These are phyloP conservation scores for Diabrotica undecimpunctata DNA, from an alignment of 1,140 invertebrate genomes.

Conservation along the genomic window DNA sequence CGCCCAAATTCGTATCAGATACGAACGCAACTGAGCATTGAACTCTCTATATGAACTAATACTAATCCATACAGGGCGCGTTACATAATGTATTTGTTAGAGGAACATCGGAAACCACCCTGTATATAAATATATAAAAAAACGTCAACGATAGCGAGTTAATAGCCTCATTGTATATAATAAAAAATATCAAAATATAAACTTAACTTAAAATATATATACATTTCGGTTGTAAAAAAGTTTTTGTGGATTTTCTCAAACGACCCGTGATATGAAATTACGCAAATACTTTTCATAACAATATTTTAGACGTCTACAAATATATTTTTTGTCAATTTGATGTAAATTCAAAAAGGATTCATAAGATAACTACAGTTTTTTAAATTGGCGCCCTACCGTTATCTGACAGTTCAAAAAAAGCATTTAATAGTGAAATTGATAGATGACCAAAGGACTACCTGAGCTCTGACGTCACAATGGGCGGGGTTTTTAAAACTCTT, in stretches of 20 bases:
- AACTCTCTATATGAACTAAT: conserved; percentile 12
- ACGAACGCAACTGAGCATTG: conserved; percentile 26
- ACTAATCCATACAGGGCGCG: conserved; percentile 15
- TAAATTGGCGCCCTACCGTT: too few relatives aligned
- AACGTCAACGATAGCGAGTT: conserved; percentile 12
- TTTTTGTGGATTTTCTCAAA: not conserved
- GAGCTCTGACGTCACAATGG: too few relatives aligned
- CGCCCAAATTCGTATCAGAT: conserved; percentile 27
- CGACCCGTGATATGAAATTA: not conserved
- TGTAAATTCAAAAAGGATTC: too few relatives aligned
- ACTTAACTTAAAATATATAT: conserved; percentile 32
- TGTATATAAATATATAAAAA: conserved; percentile 13
- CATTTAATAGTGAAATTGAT: too few relatives aligned
- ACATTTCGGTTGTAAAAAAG: conserved; percentile 20
- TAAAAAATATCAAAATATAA: conserved; percentile 37
- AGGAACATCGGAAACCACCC: not conserved
- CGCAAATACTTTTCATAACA: too few relatives aligned
- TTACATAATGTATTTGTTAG: not conserved
- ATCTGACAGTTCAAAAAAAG: too few relatives aligned
- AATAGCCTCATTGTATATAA: conserved; percentile 29
- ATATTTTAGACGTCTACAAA: too few relatives aligned
- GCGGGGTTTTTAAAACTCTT: too few relatives aligned
- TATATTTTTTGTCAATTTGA: too few relatives aligned
- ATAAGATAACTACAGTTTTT: too few relatives aligned
- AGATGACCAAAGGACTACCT: too few relatives aligned